A percentile compares a stretch with the other conserved stretches of the same genome.
These are phyloP conservation scores for Meiosimyza platycephala DNA, from an alignment of 2,888 invertebrate species.

Conservation along the genomic window DNA sequence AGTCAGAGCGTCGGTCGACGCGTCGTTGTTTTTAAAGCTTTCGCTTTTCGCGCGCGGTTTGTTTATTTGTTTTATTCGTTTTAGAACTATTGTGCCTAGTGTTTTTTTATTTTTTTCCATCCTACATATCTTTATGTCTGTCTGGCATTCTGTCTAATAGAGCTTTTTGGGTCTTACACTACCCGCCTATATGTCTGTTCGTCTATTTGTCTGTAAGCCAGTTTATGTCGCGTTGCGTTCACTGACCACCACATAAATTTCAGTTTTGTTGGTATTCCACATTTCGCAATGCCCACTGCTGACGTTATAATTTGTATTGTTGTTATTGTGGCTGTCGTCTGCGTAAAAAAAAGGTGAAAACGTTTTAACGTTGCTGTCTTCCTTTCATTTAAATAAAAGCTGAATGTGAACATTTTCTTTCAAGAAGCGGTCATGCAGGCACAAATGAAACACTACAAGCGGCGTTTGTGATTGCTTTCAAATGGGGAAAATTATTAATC, in stretches of 20 bases:
- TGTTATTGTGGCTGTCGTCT: no score
- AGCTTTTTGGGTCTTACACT: not conserved
- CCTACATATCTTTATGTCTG: not conserved
- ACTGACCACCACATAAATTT: slow-evolving; percentile 16
- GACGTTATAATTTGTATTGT: not conserved
- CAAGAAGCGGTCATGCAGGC: no score
- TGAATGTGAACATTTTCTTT: no score
- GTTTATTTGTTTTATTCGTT: slow-evolving; percentile 32
- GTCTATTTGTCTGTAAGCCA: not conserved
- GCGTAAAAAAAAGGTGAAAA: slow-evolving; percentile 3
- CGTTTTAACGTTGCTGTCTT: no score
- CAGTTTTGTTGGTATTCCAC: no score
- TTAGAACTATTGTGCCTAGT: slow-evolving; percentile 25
- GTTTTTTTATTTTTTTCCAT: not conserved
- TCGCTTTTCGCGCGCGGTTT: slow-evolving; percentile 10
- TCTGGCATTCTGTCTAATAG: not conserved
- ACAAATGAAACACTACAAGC: no score
- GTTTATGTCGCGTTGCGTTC: slow-evolving; percentile 26
- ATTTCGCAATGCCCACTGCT: slow-evolving; percentile 67
- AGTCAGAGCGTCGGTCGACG: not conserved
- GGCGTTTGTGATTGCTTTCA: no score
- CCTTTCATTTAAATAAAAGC: no score
- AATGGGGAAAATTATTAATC: no score
- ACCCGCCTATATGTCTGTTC: not conserved
- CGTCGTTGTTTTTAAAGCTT: not conserved